Percentiles rank a stretch among this genome's conserved stretches.
These are phyloP conservation scores for Vimba vimba DNA, from an alignment of 2,113 vertebrate species.

Conservation along the genomic window DNA sequence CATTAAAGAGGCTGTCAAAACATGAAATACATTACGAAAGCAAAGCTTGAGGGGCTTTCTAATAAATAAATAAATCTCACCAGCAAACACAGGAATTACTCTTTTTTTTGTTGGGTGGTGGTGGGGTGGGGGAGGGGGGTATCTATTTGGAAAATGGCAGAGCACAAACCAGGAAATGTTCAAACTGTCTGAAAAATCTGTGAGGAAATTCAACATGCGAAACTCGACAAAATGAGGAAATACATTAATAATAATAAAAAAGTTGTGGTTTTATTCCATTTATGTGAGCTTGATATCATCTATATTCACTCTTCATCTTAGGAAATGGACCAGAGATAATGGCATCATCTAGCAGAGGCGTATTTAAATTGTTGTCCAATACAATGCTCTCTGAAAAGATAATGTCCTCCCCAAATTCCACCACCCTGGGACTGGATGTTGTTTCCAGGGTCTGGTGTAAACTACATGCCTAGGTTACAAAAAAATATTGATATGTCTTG, in stretches of 20 bases:
- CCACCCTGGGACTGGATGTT: not conserved
- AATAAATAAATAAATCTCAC: not conserved
- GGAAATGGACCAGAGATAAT: not conserved
- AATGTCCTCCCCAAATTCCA: not conserved
- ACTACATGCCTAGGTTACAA: not conserved
- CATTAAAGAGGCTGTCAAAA: constrained; percentile 51
- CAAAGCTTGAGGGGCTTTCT: constrained; percentile 30
- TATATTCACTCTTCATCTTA: not conserved
- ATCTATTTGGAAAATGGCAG: too few relatives aligned
- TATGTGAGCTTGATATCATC: not conserved
- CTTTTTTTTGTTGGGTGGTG: not conserved
- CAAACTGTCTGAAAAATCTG: not conserved
- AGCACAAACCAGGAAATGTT: not conserved
- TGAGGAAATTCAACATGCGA: not conserved
- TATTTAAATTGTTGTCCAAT: not conserved
- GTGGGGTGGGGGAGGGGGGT: not conserved
- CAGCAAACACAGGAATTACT: not conserved
- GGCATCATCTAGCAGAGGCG: not conserved
- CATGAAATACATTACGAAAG: constrained; percentile 45
- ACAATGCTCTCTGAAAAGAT: not conserved
- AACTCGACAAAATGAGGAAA: not conserved
- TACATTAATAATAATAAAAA: too few relatives aligned
- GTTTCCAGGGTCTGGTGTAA: not conserved
- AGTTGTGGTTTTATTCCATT: too few relatives aligned
- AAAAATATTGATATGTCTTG: not conserved